Percentiles rank a stretch among this genome's conserved stretches.
phyloP scores from a whole-genome alignment of 1,140 invertebrate genomes.

The Heliconius congener region DNA sequence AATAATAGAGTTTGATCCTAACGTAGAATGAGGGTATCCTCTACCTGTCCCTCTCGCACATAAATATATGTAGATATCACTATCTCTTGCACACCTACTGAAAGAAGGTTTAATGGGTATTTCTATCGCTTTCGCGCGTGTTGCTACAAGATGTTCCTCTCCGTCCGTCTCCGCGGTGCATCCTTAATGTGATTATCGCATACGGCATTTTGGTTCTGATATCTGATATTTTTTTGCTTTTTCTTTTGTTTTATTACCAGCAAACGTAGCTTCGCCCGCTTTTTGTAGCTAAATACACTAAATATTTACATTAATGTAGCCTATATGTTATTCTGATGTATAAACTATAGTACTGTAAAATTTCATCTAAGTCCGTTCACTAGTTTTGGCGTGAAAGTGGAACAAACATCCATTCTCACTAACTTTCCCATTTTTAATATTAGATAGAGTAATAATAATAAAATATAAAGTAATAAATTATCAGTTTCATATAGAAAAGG shows the following conservation, averaged over 20 bases:
- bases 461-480: too few species aligned
- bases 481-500: too few species aligned
- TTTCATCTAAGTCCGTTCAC: too few species aligned
- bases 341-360: too few species aligned
- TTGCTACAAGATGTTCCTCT: not conserved
- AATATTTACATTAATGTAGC: too few species aligned
- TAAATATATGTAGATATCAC: not conserved
- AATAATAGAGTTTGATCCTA: conserved; percentile 62
- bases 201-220: conserved; percentile 34
- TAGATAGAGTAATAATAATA: too few species aligned
- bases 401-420: too few species aligned
- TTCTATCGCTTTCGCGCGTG: conserved; percentile 1
- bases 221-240: not conserved
- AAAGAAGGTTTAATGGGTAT: not conserved
- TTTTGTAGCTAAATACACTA: too few species aligned
- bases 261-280: too few species aligned
- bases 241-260: not conserved
- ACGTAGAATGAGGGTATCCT: conserved; percentile 57
- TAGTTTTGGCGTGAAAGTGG: too few species aligned
- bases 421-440: too few species aligned
- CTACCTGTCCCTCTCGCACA: conserved; percentile 38
- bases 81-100: not conserved
- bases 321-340: too few species aligned
- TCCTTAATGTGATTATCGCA: conserved; percentile 40
- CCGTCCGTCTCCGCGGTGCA: conserved; percentile 25